Conservation (phyloP, 2,888 invertebrate genomes). For the Cancer borealis region DNA sequence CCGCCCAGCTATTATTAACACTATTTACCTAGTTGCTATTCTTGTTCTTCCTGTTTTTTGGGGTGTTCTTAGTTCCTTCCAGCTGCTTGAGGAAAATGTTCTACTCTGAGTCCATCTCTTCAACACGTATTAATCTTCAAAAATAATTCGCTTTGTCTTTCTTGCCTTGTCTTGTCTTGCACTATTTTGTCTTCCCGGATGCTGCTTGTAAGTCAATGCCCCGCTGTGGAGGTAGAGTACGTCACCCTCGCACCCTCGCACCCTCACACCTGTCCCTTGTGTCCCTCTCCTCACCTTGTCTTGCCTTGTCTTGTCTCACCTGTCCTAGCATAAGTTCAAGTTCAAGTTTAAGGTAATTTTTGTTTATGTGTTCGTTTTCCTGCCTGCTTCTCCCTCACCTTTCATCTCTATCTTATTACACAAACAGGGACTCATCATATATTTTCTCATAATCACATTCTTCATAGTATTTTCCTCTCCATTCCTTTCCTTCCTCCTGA, state of each 20-base stretch:
- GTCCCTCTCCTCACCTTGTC: background rate
- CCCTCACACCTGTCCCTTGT: background rate
- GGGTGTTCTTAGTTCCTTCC: background rate
- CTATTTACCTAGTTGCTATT: background rate
- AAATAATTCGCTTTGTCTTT: background rate
- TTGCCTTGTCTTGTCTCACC: background rate
- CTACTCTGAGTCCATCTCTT: background rate
- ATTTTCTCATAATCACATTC: too few species aligned
- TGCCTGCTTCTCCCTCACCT: background rate
- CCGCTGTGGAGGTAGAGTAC: background rate
- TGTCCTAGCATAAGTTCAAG: background rate
- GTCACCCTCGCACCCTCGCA: background rate
- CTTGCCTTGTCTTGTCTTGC: background rate
- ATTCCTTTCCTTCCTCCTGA: too few species aligned
- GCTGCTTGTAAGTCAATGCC: background rate
- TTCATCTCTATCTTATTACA: background rate
- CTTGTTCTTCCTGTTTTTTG: background rate
- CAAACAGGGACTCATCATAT: too few species aligned
- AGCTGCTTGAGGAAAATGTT: background rate
- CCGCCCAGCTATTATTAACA: background rate
- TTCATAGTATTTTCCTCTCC: too few species aligned
- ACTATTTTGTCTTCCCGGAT: background rate
- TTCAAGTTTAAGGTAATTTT: background rate
- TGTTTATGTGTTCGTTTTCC: background rate
- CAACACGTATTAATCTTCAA: background rate